Percentiles rank a stretch among this genome's conserved stretches.
phyloP scores from a whole-genome alignment of 2,113 vertebrate species.

The Salvator merianae region DNA sequence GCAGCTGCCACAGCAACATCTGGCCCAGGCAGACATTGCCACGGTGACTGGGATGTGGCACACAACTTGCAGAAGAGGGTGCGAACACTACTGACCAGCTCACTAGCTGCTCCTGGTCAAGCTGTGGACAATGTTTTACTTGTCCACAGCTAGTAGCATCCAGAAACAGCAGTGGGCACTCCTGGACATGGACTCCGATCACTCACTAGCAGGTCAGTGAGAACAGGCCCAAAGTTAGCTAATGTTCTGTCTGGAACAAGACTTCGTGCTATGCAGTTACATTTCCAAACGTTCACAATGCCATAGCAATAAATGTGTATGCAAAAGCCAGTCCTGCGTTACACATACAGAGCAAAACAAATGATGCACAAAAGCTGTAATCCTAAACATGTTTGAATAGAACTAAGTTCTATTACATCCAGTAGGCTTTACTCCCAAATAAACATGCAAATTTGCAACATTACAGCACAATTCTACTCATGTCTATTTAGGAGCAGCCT shows the following conservation, averaged over 20 bases:
- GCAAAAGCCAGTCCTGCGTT: background rate
- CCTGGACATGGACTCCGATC: no score
- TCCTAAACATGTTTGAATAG: background rate
- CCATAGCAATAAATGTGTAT: background rate
- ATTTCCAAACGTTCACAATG: background rate
- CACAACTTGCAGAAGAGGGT: no score
- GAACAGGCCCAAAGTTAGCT: no score
- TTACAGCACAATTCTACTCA: background rate
- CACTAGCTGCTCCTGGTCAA: no score
- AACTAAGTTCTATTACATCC: background rate
- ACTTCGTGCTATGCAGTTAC: background rate
- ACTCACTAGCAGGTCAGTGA: no score
- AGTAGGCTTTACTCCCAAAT: background rate
- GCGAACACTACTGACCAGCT: no score
- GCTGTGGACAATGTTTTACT: no score
- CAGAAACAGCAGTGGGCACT: no score
- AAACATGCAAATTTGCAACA: background rate
- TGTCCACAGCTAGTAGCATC: no score
- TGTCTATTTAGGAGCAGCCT: background rate
- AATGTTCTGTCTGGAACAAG: background rate
- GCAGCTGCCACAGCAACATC: no score
- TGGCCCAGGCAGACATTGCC: no score
- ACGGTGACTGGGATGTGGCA: no score
- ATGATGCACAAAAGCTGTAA: background rate
- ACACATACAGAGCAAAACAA: background rate